These are phyloP conservation scores for Crossaster papposus DNA, from an alignment of 53 echinoderm and acorn worm species.

Conservation along the genomic window DNA sequence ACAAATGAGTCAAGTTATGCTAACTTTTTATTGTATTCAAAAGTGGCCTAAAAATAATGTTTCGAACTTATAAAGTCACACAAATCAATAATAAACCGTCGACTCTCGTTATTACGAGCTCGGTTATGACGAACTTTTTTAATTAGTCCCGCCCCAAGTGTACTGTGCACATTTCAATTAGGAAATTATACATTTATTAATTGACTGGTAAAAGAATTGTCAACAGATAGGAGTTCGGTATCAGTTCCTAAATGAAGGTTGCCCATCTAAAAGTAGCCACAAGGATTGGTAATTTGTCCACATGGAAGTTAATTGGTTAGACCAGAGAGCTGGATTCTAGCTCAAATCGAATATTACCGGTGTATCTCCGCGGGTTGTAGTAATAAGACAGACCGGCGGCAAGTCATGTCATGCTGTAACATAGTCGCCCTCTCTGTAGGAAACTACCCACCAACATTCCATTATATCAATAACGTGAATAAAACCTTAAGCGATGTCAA, in stretches of 20 bases:
- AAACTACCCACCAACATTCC: slow-evolving; percentile 49
- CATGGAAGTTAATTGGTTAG: not conserved
- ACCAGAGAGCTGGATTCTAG: too few species aligned
- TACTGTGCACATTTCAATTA: too few species aligned
- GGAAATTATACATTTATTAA: too few species aligned
- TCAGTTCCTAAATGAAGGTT: not conserved
- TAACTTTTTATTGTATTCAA: too few species aligned
- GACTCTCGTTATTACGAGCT: too few species aligned
- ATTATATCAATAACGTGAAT: slow-evolving; percentile 27
- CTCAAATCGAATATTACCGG: slow-evolving; percentile 2
- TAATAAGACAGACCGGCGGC: not conserved
- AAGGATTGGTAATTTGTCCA: not conserved
- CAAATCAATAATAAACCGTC: too few species aligned
- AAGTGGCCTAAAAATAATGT: too few species aligned
- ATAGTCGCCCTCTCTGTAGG: not conserved
- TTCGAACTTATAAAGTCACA: too few species aligned
- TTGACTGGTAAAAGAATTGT: not conserved
- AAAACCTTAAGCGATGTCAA: not conserved
- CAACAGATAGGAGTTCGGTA: not conserved
- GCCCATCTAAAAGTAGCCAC: too few species aligned
- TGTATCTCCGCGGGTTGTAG: not conserved
- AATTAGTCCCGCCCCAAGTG: too few species aligned
- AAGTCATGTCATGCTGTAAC: slow-evolving; percentile 5
- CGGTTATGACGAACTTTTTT: too few species aligned
- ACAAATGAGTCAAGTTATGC: not conserved